These are phyloP conservation scores for Chloromyia formosa DNA, from an alignment of 2,888 invertebrate species.

Conservation along the genomic window DNA sequence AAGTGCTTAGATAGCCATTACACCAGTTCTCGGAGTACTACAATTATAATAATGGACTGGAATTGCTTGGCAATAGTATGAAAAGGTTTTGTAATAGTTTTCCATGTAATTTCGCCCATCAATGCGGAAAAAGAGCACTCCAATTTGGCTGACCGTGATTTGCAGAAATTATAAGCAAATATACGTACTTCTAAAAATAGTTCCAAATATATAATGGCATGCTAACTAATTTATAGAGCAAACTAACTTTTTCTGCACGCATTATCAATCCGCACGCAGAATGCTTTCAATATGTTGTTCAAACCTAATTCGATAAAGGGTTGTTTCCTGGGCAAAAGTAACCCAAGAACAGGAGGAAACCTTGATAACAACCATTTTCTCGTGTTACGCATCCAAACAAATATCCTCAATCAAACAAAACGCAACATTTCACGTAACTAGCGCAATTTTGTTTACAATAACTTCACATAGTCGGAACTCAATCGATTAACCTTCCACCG, in stretches of 20 bases:
- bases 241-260: not conserved
- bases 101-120: too few species aligned
- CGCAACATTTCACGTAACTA: slow-evolving; percentile 10
- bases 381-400: slow-evolving; percentile 36
- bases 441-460: slow-evolving; percentile 29
- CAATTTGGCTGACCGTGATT: too few species aligned
- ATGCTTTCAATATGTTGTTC: not conserved
- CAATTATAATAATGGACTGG: too few species aligned
- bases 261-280: not conserved
- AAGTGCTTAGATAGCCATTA: too few species aligned
- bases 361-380: slow-evolving; percentile 9
- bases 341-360: not conserved
- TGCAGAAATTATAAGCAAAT: too few species aligned
- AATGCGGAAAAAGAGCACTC: too few species aligned
- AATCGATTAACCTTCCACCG: slow-evolving; percentile 39
- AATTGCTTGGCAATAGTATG: too few species aligned
- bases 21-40: too few species aligned
- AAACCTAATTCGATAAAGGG: not conserved
- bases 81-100: too few species aligned
- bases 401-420: slow-evolving; percentile 6
- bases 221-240: not conserved
- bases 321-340: too few species aligned
- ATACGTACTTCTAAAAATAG: too few species aligned
- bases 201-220: too few species aligned
- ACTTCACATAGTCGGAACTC: not conserved